These are phyloP conservation scores for Rhagophthalmus giganteus DNA, from an alignment of 2,888 invertebrate species.

Conservation along the genomic window DNA sequence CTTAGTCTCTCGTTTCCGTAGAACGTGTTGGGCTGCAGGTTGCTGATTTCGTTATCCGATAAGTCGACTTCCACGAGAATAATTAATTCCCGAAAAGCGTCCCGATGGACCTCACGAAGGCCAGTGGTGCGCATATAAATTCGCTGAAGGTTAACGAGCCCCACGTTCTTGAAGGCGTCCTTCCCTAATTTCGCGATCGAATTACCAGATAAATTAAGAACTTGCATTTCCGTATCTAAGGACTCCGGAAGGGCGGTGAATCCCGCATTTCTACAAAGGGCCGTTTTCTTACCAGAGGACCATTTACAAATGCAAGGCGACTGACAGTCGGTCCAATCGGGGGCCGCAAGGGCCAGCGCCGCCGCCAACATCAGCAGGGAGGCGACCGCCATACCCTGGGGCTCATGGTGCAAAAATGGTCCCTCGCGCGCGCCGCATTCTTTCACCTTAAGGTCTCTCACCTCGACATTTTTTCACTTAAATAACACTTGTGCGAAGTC, in stretches of 20 bases:
- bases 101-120: constrained; percentile 74
- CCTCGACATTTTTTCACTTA: constrained; percentile 3
- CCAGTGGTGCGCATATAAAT: constrained; percentile 78
- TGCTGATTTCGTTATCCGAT: constrained; percentile 77
- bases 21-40: constrained; percentile 78
- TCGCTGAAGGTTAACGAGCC: constrained; percentile 81
- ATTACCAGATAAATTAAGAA: constrained; percentile 82
- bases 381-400: constrained; percentile 51
- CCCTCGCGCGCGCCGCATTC: constrained; percentile 35
- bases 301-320: constrained; percentile 88
- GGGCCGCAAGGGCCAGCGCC: constrained; percentile 60
- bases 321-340: constrained; percentile 89
- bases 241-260: constrained; percentile 75
- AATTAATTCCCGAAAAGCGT: constrained; percentile 83
- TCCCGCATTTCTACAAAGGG: constrained; percentile 79
- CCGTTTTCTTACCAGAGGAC: constrained; percentile 89
- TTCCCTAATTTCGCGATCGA: constrained; percentile 73
- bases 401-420: constrained; percentile 45
- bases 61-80: constrained; percentile 87
- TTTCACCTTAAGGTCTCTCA: constrained; percentile 25
- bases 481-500: constrained; percentile 13
- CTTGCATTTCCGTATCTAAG: constrained; percentile 77
- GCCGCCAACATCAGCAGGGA: constrained; percentile 49
- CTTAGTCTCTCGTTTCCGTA: constrained; percentile 81
- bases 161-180: constrained; percentile 78